These are phyloP conservation scores for Gymnorhina tibicen DNA, from an alignment of 2,113 vertebrate species.

Conservation along the genomic window DNA sequence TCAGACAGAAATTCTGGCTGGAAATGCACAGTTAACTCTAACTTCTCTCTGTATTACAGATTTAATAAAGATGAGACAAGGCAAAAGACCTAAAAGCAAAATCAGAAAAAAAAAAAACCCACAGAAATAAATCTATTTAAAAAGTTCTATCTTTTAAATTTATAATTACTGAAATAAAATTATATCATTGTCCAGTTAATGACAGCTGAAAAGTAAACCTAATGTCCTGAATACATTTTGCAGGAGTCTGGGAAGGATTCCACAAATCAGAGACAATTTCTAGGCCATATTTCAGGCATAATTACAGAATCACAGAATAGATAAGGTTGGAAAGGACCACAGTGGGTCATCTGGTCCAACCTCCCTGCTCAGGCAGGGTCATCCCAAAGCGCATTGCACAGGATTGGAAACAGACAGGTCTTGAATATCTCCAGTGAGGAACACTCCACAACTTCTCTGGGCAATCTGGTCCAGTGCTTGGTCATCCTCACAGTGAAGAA, in stretches of 20 bases:
- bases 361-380: background rate
- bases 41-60: background rate
- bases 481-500: background rate
- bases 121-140: background rate
- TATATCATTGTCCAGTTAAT: background rate
- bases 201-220: background rate
- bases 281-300: background rate
- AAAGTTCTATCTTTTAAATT: background rate
- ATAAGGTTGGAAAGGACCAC: background rate
- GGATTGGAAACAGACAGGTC: background rate
- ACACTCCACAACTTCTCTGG: background rate
- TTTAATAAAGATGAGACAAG: background rate
- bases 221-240: background rate
- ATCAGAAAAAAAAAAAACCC: rapidly evolving
- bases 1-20: background rate
- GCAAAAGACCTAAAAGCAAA: background rate
- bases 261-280: background rate
- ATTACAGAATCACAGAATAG: background rate
- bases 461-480: background rate
- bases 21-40: background rate
- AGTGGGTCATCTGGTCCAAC: background rate
- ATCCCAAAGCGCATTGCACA: background rate
- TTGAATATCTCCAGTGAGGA: background rate
- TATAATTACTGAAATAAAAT: background rate
- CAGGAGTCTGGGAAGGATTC: background rate